Percentiles rank a stretch among this genome's conserved stretches.
phyloP scores from a whole-genome alignment of 1,140 invertebrate genomes.

The Bemisia tabaci region DNA sequence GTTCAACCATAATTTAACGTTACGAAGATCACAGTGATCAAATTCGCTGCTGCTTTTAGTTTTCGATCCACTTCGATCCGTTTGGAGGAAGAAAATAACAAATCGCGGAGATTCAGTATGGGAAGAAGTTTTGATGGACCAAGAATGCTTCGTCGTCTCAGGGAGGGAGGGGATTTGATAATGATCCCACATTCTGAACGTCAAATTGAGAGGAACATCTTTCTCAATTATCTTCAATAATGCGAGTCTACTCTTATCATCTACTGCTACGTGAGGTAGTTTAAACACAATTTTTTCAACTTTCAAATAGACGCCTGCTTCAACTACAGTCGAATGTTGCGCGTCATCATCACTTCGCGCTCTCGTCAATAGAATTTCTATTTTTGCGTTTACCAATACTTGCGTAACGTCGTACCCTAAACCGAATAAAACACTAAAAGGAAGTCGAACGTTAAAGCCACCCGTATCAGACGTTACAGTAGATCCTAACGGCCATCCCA shows the following conservation, averaged over 20 bases:
- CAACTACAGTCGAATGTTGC: not conserved
- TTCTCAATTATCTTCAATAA: constrained; percentile 18
- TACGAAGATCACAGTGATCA: constrained; percentile 21
- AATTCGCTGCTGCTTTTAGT: constrained; percentile 11
- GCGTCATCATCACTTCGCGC: constrained; percentile 23
- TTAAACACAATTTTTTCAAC: constrained; percentile 24
- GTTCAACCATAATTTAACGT: constrained; percentile 27
- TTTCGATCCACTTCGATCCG: constrained; percentile 20
- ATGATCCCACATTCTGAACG: constrained; percentile 27
- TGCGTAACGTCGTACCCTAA: constrained; percentile 35
- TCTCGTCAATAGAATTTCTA: constrained; percentile 32
- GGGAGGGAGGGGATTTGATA: constrained; percentile 11
- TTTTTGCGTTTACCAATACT: constrained; percentile 32
- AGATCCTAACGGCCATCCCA: constrained; percentile 20
- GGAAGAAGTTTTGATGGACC: constrained; percentile 24
- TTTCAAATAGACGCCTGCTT: not conserved
- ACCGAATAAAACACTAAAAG: constrained; percentile 29
- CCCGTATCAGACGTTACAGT: not conserved
- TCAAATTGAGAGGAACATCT: constrained; percentile 21
- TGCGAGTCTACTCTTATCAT: constrained; percentile 16
- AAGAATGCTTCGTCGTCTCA: constrained; percentile 19
- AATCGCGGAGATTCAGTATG: constrained; percentile 25
- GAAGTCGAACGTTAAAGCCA: constrained; percentile 29
- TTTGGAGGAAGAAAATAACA: constrained; percentile 22
- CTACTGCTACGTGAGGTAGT: constrained; percentile 19